These are phyloP conservation scores for Cosmorhoe ocellata DNA, from an alignment of 2,888 invertebrate species.

Conservation along the genomic window DNA sequence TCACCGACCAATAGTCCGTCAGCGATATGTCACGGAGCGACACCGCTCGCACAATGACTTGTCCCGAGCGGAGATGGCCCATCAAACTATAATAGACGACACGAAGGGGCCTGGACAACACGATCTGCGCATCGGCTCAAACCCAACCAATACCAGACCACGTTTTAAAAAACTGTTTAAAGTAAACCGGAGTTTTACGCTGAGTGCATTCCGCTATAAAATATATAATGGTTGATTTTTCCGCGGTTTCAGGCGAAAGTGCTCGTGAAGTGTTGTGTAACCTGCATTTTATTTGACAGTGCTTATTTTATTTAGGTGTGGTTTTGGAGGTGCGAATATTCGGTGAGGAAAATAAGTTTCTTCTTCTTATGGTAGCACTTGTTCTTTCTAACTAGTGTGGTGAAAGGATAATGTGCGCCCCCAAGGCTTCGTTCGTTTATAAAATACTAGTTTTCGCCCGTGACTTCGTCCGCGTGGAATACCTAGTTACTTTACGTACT, in stretches of 20 bases:
- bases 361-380: too few species aligned
- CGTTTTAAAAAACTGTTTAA: constrained; percentile 16
- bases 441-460: too few species aligned
- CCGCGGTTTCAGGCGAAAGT: constrained; percentile 38
- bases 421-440: too few species aligned
- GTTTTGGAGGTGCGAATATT: constrained; percentile 1
- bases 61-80: constrained; percentile 73
- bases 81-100: constrained; percentile 76
- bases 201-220: constrained; percentile 56
- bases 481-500: too few species aligned
- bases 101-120: constrained; percentile 68
- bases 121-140: constrained; percentile 58
- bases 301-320: constrained; percentile 22
- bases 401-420: too few species aligned
- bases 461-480: too few species aligned
- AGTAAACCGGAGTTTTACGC: constrained; percentile 19
- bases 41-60: constrained; percentile 28
- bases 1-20: constrained; percentile 47
- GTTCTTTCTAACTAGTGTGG: too few species aligned
- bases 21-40: constrained; percentile 35
- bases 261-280: constrained; percentile 45
- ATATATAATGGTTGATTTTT: constrained; percentile 53
- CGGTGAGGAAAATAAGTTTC: background rate
- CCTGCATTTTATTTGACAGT: constrained; percentile 30
- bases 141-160: constrained; percentile 14